Evolutionary conservation across 2,113 vertebrate genomes (phyloP).

Genomic region (Hucho hucho): DNA sequence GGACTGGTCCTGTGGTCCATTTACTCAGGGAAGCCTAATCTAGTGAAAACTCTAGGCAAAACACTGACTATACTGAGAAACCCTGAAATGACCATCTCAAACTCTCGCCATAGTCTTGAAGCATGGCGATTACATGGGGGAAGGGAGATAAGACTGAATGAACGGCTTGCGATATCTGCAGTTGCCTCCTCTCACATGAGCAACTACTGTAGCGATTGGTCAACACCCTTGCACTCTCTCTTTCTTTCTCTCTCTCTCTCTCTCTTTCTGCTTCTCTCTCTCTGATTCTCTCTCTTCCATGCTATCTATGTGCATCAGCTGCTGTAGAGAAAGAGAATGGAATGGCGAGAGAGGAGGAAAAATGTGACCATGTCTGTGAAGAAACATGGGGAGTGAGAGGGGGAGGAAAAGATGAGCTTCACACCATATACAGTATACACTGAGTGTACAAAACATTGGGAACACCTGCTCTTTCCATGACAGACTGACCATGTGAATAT

Average conservation of each 20-base stretch:
- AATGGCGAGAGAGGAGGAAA: not conserved
- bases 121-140: constrained; percentile 66
- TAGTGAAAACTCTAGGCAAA: not conserved
- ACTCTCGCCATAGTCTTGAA: constrained; percentile 60
- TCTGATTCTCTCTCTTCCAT: not conserved
- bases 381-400: not conserved
- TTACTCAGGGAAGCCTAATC: not conserved
- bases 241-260: not conserved
- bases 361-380: not conserved
- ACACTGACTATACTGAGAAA: constrained; percentile 6
- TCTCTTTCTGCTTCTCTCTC: not conserved
- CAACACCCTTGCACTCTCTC: constrained; percentile 38
- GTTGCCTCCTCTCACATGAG: constrained; percentile 60
- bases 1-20: not conserved
- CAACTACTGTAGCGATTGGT: constrained; percentile 56
- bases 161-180: constrained; percentile 58
- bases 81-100: constrained; percentile 45
- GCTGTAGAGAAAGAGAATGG: not conserved
- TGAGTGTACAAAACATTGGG: too few species aligned
- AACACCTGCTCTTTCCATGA: too few species aligned
- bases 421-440: not conserved
- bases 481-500: too few species aligned
- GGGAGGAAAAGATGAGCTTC: not conserved
- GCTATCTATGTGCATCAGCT: not conserved
- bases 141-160: constrained; percentile 63